Percentiles rank a stretch among this genome's conserved stretches.
phyloP scores from a whole-genome alignment of 2,888 invertebrate genomes.

The Caenorhabditis auriculariae region DNA sequence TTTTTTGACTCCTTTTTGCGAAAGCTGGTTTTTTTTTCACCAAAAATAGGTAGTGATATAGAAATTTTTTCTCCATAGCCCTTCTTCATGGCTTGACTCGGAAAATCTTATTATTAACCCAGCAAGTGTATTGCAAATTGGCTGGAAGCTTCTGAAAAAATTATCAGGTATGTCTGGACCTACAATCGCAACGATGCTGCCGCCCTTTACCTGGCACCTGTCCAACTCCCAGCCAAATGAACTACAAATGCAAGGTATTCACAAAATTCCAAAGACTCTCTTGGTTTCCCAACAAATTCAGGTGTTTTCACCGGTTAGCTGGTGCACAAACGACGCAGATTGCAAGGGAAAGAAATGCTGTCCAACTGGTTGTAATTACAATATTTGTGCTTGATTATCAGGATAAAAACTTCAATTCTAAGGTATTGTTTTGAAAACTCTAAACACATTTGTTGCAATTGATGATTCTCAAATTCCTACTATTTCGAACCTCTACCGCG shows the following conservation, averaged over 20 bases:
- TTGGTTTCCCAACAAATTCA: not conserved
- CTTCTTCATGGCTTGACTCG: no score
- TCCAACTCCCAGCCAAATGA: conserved; percentile 25
- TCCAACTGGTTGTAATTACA: conserved; percentile 32
- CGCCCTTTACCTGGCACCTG: conserved; percentile 31
- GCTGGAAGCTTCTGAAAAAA: not conserved
- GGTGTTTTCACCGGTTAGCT: conserved; percentile 25
- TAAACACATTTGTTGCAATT: not conserved
- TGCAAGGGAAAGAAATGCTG: conserved; percentile 33
- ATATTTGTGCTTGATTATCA: conserved; percentile 21
- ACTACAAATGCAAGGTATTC: conserved; percentile 24
- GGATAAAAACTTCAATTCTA: not conserved
- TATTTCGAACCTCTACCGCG: not conserved
- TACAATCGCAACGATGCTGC: conserved; percentile 22
- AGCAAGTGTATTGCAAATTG: not conserved
- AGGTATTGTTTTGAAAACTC: not conserved
- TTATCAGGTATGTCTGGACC: conserved; percentile 16
- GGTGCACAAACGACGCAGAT: conserved; percentile 25
- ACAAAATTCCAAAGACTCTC: not conserved
- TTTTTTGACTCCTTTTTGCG: no score
- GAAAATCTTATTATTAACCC: no score
- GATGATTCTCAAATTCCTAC: not conserved
- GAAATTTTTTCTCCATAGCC: no score
- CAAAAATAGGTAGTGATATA: no score
- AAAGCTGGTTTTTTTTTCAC: no score